These are phyloP conservation scores for Lymantria dispar DNA, from an alignment of 2,888 invertebrate species.

Conservation along the genomic window DNA sequence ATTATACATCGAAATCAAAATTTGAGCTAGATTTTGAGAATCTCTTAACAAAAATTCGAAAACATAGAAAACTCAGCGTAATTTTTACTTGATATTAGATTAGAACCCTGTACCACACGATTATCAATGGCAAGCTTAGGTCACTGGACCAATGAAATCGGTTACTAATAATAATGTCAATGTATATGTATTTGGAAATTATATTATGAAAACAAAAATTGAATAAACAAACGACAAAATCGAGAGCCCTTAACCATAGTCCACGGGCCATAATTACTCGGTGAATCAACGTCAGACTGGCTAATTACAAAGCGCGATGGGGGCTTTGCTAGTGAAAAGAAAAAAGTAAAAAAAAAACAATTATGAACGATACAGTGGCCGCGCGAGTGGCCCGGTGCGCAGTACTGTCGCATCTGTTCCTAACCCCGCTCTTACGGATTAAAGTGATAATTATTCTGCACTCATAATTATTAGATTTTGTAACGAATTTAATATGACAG, in stretches of 20 bases:
- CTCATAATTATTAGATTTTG: conserved; percentile 78
- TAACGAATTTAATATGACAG: conserved; percentile 28
- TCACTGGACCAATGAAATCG: too few relatives aligned
- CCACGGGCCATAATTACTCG: conserved; percentile 67
- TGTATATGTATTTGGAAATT: neutral
- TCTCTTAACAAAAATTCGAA: too few relatives aligned
- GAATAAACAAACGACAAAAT: conserved; percentile 23
- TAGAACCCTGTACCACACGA: too few relatives aligned
- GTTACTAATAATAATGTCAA: too few relatives aligned
- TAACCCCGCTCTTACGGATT: conserved; percentile 70
- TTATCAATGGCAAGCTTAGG: too few relatives aligned
- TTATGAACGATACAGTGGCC: conserved; percentile 80
- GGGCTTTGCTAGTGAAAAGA: conserved; percentile 69
- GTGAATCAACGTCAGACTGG: conserved; percentile 69
- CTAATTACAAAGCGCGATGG: conserved; percentile 78
- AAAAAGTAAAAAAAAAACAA: conserved; percentile 57
- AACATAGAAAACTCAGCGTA: too few relatives aligned
- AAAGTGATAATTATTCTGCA: conserved; percentile 77
- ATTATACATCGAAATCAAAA: too few relatives aligned
- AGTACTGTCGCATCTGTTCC: conserved; percentile 73
- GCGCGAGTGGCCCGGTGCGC: conserved; percentile 75
- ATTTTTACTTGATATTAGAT: too few relatives aligned
- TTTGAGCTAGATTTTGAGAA: too few relatives aligned
- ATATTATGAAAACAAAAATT: neutral
- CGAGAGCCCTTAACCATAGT: conserved; percentile 40